Base-by-base conservation (phyloP, 2,888 invertebrate genomes). In the Hirtodrosophila histrioides region DNA sequence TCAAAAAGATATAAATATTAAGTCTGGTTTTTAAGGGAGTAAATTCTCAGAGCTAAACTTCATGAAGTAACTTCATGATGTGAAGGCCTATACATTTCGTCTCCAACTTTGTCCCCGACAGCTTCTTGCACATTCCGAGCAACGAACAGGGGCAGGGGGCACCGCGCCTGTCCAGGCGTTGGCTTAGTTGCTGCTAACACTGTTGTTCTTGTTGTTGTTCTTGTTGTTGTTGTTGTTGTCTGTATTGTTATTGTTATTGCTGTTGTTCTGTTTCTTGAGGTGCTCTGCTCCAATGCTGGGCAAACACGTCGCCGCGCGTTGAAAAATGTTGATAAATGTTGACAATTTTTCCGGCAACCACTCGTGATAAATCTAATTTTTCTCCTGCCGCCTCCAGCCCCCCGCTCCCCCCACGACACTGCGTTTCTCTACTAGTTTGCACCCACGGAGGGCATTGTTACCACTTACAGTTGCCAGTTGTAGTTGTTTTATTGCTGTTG, bases 311-410 rank as follows among this genome's bases (percentile, higher is more conserved):
- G 86, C 76, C 48, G 68, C 75, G 80, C 72, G 78, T 65, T 86
- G 86, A 88, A 87, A 88, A 88, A 87, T 88, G 78, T 89, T 90
- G 90, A 90, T 88, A 90, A 90, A 90, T 89, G 87, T 88, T 85
- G 86, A 89, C 88, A 88, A 90, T 90, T 90, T 89, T 85, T 77
- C 86, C 86, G 89, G 85, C 90, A 89, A 88, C 84, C 87, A 87
- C 79, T 86, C 86, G 77, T 86, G 87, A 90, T 89, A 89, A 89
- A 89, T 90, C 89, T 87, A 88, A 88, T 88, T 86, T 85, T 80
- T 88, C 84, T 86, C 67, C 75, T 64, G 61, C 0, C 27, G 27
- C 27, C 27, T 27, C 5, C 6, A 4, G 27, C 27, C 27, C 6
- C 4, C 84, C 83, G 63, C 75, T 64, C 61, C 77, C 71, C 69